These are phyloP conservation scores for Drosophila prosaltans DNA, from an alignment of 1,140 invertebrate genomes.

Conservation along the genomic window DNA sequence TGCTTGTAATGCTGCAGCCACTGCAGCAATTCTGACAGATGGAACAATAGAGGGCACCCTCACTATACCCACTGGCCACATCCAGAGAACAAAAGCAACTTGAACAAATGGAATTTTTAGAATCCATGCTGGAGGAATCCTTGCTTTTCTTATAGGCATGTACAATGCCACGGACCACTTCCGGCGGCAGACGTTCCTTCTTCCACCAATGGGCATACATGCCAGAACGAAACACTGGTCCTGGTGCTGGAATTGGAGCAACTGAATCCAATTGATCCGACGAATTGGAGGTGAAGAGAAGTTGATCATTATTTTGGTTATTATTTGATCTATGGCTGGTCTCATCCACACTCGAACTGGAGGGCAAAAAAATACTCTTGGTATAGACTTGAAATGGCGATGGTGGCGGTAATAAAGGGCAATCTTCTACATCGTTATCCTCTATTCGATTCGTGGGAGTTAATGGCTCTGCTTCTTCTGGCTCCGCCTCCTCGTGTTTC, in stretches of 20 bases:
- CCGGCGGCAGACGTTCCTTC: constrained; percentile 90
- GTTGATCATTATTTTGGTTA: constrained; percentile 19
- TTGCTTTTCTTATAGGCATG: constrained; percentile 75
- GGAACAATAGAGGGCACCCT: constrained; percentile 70
- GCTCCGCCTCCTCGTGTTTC: constrained; percentile 18
- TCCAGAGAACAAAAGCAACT: constrained; percentile 61
- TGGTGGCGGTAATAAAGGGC: constrained; percentile 4
- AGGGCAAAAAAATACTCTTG: constrained; percentile 71
- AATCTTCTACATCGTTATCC: constrained; percentile 8
- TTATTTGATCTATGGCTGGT: constrained; percentile 5
- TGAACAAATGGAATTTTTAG: constrained; percentile 63
- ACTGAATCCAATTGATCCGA: constrained; percentile 50
- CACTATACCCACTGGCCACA: constrained; percentile 68
- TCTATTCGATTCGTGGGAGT: constrained; percentile 42
- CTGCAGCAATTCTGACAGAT: constrained; percentile 68
- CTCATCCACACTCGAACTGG: constrained; percentile 64
- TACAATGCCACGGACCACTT: constrained; percentile 85
- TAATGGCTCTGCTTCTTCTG: constrained; percentile 13
- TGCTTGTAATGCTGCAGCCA: constrained; percentile 41
- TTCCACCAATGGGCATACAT: constrained; percentile 96
- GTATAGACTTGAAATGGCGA: constrained; percentile 71
- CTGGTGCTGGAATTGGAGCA: constrained; percentile 19
- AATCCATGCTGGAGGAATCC: constrained; percentile 36
- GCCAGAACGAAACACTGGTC: constrained; percentile 89
- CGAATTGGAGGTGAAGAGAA: constrained; percentile 58